These are phyloP conservation scores for Pseudococcus jackbeardsleyi DNA, from an alignment of 2,888 invertebrate genomes.

Conservation along the genomic window DNA sequence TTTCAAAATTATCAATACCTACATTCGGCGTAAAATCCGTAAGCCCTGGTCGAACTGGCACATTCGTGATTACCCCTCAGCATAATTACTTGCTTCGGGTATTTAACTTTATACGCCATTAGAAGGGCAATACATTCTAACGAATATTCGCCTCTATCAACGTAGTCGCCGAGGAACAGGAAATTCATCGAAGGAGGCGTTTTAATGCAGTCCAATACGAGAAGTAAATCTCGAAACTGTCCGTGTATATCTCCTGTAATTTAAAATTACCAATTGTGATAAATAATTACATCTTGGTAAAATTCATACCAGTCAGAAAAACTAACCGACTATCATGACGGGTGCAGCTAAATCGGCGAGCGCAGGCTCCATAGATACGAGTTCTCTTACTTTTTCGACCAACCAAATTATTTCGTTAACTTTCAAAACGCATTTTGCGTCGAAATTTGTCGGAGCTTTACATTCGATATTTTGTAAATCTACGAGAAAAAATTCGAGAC, in stretches of 20 bases:
- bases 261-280: background rate
- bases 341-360: conserved; percentile 30
- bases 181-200: conserved; percentile 77
- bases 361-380: conserved; percentile 49
- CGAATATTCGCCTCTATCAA: conserved; percentile 68
- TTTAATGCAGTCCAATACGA: conserved; percentile 76
- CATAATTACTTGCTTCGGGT: conserved; percentile 72
- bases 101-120: conserved; percentile 63
- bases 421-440: conserved; percentile 53
- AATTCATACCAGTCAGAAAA: background rate
- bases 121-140: conserved; percentile 63
- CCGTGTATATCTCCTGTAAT: conserved; percentile 63
- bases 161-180: conserved; percentile 75
- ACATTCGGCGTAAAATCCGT: conserved; percentile 73
- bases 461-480: conserved; percentile 62
- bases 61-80: conserved; percentile 75
- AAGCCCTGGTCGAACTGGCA: conserved; percentile 74
- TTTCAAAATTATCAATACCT: conserved; percentile 66
- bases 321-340: conserved; percentile 60
- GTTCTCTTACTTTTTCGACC: conserved; percentile 49
- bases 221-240: conserved; percentile 75
- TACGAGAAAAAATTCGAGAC: background rate
- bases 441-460: conserved; percentile 58
- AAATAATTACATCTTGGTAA: background rate
- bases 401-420: conserved; percentile 56